phyloP scores from a whole-genome alignment of 2,113 vertebrate genomes.

The Mirounga angustirostris region DNA sequence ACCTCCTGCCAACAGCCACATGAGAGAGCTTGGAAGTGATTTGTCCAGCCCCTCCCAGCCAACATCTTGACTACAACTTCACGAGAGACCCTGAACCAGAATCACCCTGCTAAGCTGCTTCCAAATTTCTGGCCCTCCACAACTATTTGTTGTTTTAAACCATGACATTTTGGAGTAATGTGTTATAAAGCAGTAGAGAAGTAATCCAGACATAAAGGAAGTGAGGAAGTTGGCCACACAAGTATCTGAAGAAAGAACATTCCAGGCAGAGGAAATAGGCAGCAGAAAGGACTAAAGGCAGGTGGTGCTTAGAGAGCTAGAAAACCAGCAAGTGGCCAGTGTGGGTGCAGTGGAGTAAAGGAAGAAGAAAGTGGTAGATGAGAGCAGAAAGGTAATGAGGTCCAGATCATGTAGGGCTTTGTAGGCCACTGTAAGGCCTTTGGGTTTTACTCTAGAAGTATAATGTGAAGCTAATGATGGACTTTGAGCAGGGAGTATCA shows the following conservation, averaged over 20 bases:
- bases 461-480: background rate
- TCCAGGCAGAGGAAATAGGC: background rate
- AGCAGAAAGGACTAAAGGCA: background rate
- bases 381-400: background rate
- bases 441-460: background rate
- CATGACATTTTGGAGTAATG: background rate
- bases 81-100: background rate
- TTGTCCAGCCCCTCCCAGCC: background rate
- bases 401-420: background rate
- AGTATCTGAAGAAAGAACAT: background rate
- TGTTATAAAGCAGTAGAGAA: constrained; percentile 8
- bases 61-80: background rate
- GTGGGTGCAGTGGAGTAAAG: background rate
- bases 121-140: background rate
- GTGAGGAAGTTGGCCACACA: background rate
- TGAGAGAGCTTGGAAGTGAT: background rate
- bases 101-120: background rate
- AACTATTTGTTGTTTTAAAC: background rate
- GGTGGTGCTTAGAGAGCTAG: background rate
- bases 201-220: constrained; percentile 39
- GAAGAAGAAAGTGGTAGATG: background rate
- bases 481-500: background rate
- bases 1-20: background rate
- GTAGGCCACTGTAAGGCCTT: background rate
- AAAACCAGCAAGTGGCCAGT: background rate